phyloP scores from a whole-genome alignment of 2,797 vertebrate species.

The Ceyx erithaca region DNA sequence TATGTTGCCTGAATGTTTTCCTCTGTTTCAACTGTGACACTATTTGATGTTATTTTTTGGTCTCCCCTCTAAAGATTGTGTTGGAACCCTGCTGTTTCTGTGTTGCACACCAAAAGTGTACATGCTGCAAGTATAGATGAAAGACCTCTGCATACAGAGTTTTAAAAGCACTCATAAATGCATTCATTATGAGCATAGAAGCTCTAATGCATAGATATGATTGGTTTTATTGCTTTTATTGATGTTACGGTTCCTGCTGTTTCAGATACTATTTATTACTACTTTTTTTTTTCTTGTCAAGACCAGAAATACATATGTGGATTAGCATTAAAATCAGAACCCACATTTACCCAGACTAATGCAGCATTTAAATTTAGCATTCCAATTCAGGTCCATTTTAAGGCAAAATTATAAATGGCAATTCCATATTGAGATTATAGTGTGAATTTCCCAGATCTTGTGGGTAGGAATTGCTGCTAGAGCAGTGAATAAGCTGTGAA shows the following conservation, averaged over 20 bases:
- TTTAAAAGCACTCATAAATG: constrained; percentile 34
- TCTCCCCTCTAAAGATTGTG: not conserved
- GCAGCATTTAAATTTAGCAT: not conserved
- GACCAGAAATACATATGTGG: not conserved
- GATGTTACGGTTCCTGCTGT: not conserved
- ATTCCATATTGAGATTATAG: not conserved
- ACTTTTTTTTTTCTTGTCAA: not conserved
- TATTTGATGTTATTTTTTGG: constrained; percentile 16
- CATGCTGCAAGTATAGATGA: not conserved
- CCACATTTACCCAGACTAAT: not conserved
- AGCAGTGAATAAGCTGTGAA: not conserved
- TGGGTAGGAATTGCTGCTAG: not conserved
- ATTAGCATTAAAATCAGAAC: not conserved
- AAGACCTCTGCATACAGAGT: not conserved
- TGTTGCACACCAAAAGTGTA: not conserved
- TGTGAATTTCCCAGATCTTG: not conserved
- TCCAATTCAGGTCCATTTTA: not conserved
- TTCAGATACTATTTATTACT: not conserved
- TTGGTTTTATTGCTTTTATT: not conserved
- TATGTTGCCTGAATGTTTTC: not conserved
- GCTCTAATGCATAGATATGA: not conserved
- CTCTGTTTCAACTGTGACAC: not conserved
- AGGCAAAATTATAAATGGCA: not conserved
- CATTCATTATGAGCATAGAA: not conserved
- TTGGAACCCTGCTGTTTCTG: not conserved